Base-by-base conservation (phyloP, 2,113 vertebrate species). In the Silurus asotus region DNA sequence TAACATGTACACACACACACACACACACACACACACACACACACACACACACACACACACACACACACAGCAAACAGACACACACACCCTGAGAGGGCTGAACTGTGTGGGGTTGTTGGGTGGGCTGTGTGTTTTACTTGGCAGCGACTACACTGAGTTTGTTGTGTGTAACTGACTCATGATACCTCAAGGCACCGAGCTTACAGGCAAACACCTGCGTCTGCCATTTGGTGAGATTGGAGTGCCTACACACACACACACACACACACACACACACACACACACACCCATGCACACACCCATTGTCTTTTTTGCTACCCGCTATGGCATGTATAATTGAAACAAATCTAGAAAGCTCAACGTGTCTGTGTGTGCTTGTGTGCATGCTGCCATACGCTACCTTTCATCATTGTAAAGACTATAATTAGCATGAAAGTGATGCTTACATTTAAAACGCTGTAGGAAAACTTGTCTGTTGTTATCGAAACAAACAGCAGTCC, bases 391-490 rank as follows among this genome's bases (percentile, higher is more conserved):
- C 76, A 80, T 59, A 9, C n/a, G 37, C 82, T 62, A 58, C 28
- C 93, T 94, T 94, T 94, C 91, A 95, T 95, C 89, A 53, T 70
- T 20, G 86, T 79, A 82, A 91, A 88, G 91, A 87, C 93, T 95
- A 90, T 95, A 95, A 95, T 95, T 95, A 94, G 91, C 80, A 72
- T 92, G 87, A 90, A 91, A 91, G 90, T 91, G 87, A 93, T 91
- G 94, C 92, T 94, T 95, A 91, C 86, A 89, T 91, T 92, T 87
- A 58, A 91, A 92, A 93, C 86, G 90, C 91, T 93, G 93, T 94
- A 88, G 89, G 95, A 93, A 95, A 95, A 95, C 95, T 95, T 95
- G 95, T 95, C 94, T 93, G 93, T 93, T 92, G 94, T 94, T 93
- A 93, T 94, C 91, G 88, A 93, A 94, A 94, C 93, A 94, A 91